phyloP scores from a whole-genome alignment of 1,140 invertebrate genomes.

The Samia ricini region DNA sequence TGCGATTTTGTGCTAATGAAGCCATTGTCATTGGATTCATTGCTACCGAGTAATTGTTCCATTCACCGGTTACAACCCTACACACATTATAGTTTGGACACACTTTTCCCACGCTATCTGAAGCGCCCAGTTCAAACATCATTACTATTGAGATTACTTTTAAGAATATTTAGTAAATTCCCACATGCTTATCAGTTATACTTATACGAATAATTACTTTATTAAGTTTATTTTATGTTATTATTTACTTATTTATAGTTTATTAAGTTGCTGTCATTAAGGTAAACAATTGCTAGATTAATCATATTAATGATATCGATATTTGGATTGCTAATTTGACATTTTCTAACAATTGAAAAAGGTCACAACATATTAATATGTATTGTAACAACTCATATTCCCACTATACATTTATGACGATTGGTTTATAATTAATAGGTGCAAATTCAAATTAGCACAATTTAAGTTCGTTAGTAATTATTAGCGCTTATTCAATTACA shows the following conservation, averaged over 20 bases:
- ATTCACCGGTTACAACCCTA: constrained; percentile 6
- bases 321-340: no score
- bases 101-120: background rate
- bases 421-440: background rate
- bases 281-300: no score
- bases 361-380: background rate
- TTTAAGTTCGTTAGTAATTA: background rate
- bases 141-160: background rate
- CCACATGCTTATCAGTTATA: no score
- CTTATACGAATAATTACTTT: no score
- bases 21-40: constrained; percentile 6
- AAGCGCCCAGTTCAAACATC: background rate
- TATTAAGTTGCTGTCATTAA: no score
- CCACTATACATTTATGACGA: background rate
- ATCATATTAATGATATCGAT: no score
- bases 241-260: no score
- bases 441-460: constrained; percentile 1
- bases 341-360: background rate
- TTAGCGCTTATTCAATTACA: background rate
- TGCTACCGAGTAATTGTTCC: constrained; percentile 10
- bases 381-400: background rate
- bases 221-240: no score
- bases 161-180: no score
- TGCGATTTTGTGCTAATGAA: constrained; percentile 1
- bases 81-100: background rate